phyloP scores from a whole-genome alignment of 1,140 invertebrate genomes.

The Drosophila saltans region DNA sequence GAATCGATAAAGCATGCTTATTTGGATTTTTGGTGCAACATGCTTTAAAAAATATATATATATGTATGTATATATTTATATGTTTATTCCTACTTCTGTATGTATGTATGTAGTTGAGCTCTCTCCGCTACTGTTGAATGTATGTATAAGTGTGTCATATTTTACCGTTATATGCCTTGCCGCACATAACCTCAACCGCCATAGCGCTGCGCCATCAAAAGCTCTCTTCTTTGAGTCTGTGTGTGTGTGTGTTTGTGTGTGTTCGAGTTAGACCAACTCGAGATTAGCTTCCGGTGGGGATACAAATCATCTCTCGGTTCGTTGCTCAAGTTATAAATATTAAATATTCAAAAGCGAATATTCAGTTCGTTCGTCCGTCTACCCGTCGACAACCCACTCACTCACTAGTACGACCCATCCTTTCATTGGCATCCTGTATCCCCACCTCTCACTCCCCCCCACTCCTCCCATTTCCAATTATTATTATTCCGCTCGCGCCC shows the following conservation, averaged over 20 bases:
- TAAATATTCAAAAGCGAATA: constrained; percentile 74
- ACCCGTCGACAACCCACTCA: constrained; percentile 24
- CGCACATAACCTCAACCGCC: constrained; percentile 63
- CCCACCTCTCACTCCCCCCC: constrained; percentile 47
- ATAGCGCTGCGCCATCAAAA: constrained; percentile 54
- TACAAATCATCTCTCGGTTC: constrained; percentile 79
- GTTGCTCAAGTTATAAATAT: constrained; percentile 80
- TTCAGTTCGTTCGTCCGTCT: constrained; percentile 16
- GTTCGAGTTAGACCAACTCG: constrained; percentile 68
- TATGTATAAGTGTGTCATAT: constrained; percentile 40
- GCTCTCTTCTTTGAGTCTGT: constrained; percentile 31
- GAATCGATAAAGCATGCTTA: constrained; percentile 80
- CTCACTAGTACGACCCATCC: constrained; percentile 20
- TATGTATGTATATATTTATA: constrained; percentile 22
- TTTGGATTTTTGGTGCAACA: constrained; percentile 77
- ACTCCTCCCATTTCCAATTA: background rate
- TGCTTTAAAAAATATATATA: constrained; percentile 66
- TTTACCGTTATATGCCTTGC: constrained; percentile 44
- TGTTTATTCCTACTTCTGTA: background rate
- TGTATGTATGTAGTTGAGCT: background rate
- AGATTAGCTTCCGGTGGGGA: constrained; percentile 79
- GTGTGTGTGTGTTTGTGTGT: constrained; percentile 23
- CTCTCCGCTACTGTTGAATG: constrained; percentile 18
- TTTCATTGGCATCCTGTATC: constrained; percentile 15
- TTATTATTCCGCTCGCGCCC: constrained; percentile 41